Evolutionary conservation across 2,888 invertebrate species (phyloP), one percentile per base, ranked within the genome.

Genomic region (Campoplex capitator): DNA sequence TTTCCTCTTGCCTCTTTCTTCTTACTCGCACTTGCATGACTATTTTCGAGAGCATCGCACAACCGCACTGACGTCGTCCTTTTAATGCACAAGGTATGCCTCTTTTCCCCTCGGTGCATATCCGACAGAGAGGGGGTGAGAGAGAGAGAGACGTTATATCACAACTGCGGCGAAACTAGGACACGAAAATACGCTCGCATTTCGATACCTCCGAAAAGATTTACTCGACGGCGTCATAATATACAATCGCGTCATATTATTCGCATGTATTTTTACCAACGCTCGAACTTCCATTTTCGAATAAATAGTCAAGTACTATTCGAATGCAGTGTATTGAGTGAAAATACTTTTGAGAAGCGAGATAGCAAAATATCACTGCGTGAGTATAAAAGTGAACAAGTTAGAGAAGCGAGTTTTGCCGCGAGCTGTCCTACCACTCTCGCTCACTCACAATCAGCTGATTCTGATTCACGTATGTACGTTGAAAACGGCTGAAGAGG

Each of bases 171-270:
- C 54, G 79, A 86, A 86, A 83, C 83, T 86, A 79, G 86, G 83
- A 71, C 86, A 86, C 79, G 85, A 83, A 83, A 82, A 83, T 86
- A 54, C 79, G 65, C 75, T 83, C 56, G 83, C 70, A 83, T 83
- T 79, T 79, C 83, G 71, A 83, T 86, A 86, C 76, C 62, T 75
- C 70, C 56, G 35, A 48, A 35, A 74, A 79, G 56, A 75, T 83
- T 32, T 62, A 68, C 58, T 82, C 65, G n/a, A 74, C 48, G 79
- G 23, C 23, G 23, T 86, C 83, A 51, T 86, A 75, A 67, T 51
- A 71, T 75, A 38, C 58, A 79, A 18, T 62, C 32, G n/a, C 45
- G 13, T 38, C 45, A 38, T 73, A 45, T 35, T 73, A 45, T 35
- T 18, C 28, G 18, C 9, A 45, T 28, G 16, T 18, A 80, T 80